Evolutionary conservation across 2,797 vertebrate species (phyloP), one percentile per base, ranked within the genome.

Genomic region (Oryzias sinensis): DNA sequence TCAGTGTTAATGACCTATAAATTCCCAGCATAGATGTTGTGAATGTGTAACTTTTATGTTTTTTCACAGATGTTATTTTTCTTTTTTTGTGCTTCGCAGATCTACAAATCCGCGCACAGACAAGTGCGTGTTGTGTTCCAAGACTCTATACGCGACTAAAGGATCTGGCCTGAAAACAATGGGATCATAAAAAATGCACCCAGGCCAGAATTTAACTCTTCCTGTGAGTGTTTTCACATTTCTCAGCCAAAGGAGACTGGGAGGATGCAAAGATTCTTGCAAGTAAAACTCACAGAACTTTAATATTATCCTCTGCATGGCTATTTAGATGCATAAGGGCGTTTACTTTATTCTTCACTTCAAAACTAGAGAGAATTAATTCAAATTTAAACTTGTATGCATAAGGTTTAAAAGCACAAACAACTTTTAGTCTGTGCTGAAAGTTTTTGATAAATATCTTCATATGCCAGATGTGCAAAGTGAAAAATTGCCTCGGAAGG

Each of bases 201-300:
- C 81, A 65, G 55, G 78, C 60, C 89, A 76, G 76, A 92, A 91
- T 92, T 89, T 62, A 37, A 91, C 92, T 85, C 90, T 95, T 93
- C 93, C 92, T 94, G 92, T 91, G 86, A 91, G 88, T 92, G 91
- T 95, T 94, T 94, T 93, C 89, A 77, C 87, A 90, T 87, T 83
- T 87, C 82, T 84, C 59, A 72, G 68, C 74, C 70, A 61, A 81
- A 81, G 75, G 72, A 83, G 80, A 78, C 75, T 75, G 88, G 79
- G 87, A 89, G 88, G 90, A 88, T 92, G 79, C 72, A 92, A 76
- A 83, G 73, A 82, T 88, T 70, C 57, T 40, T 87, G 82, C 82
- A 74, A 56, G 59, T 84, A 55, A 90, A 89, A 91, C 87, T 71
- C 72, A 51, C 65, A 74, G 40, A 66, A 61, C 59, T 49, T 74